These are phyloP conservation scores for Globodera ellingtonae DNA, from an alignment of 1,140 invertebrate species.

Conservation along the genomic window DNA sequence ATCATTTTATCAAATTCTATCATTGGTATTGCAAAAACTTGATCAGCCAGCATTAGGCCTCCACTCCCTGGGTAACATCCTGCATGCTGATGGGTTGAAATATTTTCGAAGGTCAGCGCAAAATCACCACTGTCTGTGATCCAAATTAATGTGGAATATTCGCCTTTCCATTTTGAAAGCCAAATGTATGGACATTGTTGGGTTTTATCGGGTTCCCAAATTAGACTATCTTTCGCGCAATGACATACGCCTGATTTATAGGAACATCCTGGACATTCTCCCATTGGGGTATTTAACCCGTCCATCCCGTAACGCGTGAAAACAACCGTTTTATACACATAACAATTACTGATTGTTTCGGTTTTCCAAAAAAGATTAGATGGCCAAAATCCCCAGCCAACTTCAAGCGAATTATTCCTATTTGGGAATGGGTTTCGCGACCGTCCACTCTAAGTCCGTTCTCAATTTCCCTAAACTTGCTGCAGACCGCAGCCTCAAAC, in stretches of 20 bases:
- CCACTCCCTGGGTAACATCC: not conserved
- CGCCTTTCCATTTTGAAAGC: not conserved
- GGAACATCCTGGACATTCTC: not conserved
- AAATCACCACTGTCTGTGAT: not conserved
- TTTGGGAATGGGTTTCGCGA: not conserved
- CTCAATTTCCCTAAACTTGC: not conserved
- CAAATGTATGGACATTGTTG: constrained; percentile 15
- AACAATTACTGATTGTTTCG: constrained; percentile 8
- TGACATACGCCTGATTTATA: constrained; percentile 7
- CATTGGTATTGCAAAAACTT: constrained; percentile 9
- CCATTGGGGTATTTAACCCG: constrained; percentile 4
- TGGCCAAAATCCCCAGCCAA: constrained; percentile 13
- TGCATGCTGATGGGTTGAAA: not conserved
- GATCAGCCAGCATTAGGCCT: not conserved
- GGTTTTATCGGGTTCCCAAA: constrained; percentile 14
- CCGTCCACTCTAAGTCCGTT: not conserved
- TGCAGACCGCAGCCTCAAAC: constrained; percentile 4
- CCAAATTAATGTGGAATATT: constrained; percentile 4
- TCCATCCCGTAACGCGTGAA: constrained; percentile 13
- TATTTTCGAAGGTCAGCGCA: constrained; percentile 16
- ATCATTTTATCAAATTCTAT: constrained; percentile 2
- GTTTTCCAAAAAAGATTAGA: constrained; percentile 1
- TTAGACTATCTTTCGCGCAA: not conserved
- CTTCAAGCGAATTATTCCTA: not conserved
- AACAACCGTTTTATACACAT: constrained; percentile 16